phyloP scores from a whole-genome alignment of 2,888 invertebrate genomes.

The Pedicia rivosa region DNA sequence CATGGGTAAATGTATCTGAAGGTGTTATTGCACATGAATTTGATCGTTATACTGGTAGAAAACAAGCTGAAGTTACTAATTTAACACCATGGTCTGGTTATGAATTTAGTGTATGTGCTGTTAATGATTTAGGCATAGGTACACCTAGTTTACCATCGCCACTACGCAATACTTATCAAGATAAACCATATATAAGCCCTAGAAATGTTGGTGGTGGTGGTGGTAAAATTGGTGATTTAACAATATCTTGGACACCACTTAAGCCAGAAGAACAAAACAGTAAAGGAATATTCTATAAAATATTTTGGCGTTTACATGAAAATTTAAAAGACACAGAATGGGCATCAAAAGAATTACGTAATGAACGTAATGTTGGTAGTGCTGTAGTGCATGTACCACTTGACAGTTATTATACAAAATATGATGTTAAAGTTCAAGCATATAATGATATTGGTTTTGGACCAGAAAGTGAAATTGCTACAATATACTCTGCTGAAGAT shows the following conservation, averaged over 20 bases:
- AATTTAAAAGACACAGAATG: conserved; percentile 53
- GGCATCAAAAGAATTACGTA: conserved; percentile 53
- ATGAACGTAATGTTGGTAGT: conserved; percentile 65
- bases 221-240: conserved; percentile 87
- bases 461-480: conserved; percentile 57
- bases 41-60: conserved; percentile 61
- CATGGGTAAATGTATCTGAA: conserved; percentile 47
- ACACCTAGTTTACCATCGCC: conserved; percentile 71
- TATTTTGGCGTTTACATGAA: conserved; percentile 67
- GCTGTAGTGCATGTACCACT: conserved; percentile 60
- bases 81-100: conserved; percentile 81
- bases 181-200: conserved; percentile 63
- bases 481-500: conserved; percentile 76
- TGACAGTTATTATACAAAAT: conserved; percentile 65
- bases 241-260: conserved; percentile 77
- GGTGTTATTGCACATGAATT: conserved; percentile 53
- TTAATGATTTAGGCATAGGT: conserved; percentile 71
- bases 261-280: conserved; percentile 70
- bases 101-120: conserved; percentile 78
- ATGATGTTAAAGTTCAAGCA: conserved; percentile 74
- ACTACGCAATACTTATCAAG: conserved; percentile 67
- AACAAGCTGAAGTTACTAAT: conserved; percentile 53
- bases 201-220: conserved; percentile 79
- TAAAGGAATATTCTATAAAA: conserved; percentile 74
- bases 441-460: conserved; percentile 69